Conservation (phyloP, 2,888 invertebrate genomes). For the Ecdyonurus torrentis region DNA sequence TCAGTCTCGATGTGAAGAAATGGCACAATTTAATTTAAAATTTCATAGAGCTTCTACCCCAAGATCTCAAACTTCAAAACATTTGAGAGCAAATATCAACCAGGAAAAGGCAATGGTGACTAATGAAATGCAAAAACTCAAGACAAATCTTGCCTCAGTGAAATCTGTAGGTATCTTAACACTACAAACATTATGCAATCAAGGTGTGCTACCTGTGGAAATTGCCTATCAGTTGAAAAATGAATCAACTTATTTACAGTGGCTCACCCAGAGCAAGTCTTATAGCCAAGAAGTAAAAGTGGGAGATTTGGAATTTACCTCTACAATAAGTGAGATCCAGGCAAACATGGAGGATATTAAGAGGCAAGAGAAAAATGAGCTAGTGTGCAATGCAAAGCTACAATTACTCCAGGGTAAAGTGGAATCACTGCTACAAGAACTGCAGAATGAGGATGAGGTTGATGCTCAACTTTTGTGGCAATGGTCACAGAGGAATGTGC, state of each 20-base stretch:
- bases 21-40: slow-evolving; percentile 23
- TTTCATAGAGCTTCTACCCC: neutral
- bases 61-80: neutral
- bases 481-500: neutral
- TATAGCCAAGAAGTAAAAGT: too few relatives aligned
- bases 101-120: neutral
- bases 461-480: neutral
- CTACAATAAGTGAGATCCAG: neutral
- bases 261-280: neutral
- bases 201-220: neutral
- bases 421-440: neutral
- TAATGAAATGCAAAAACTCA: neutral
- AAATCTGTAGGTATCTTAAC: neutral
- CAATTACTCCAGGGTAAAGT: too few relatives aligned
- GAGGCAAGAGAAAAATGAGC: too few relatives aligned
- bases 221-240: neutral
- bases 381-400: too few relatives aligned
- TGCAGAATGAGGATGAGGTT: neutral
- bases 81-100: neutral
- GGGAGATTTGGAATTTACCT: neutral
- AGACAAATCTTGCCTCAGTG: neutral
- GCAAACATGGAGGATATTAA: too few relatives aligned
- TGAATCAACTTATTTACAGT: neutral
- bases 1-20: slow-evolving; percentile 39
- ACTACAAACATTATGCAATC: neutral